These are phyloP conservation scores for Calliopsis andreniformis DNA, from an alignment of 1,140 invertebrate species.

Conservation along the genomic window DNA sequence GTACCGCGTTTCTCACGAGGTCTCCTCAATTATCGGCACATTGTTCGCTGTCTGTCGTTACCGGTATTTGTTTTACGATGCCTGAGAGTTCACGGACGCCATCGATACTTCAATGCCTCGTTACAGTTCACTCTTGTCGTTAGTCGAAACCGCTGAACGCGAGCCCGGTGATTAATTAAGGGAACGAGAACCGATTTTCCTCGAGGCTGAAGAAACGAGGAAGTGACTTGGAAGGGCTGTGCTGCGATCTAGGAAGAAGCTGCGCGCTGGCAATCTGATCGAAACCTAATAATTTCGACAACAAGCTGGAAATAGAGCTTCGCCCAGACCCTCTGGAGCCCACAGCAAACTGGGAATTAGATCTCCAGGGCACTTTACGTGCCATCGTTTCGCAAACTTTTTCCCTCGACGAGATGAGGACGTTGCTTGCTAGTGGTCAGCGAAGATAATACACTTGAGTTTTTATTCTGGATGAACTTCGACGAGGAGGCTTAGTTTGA, in stretches of 20 bases:
- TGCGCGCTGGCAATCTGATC: neutral
- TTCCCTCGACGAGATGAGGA: neutral
- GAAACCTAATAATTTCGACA: slow-evolving; percentile 15
- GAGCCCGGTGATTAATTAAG: slow-evolving; percentile 16
- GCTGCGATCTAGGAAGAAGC: slow-evolving; percentile 14
- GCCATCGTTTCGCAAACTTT: neutral
- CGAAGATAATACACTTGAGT: neutral
- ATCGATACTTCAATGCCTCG: neutral
- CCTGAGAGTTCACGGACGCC: neutral
- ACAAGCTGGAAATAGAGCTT: neutral
- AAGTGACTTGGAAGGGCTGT: neutral
- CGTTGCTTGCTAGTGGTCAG: neutral
- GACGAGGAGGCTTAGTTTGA: too few relatives aligned
- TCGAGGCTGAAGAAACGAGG: slow-evolving; percentile 7
- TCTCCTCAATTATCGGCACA: neutral
- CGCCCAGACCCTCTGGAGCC: too few relatives aligned
- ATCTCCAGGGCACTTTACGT: neutral
- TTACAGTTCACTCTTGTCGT: slow-evolving; percentile 21
- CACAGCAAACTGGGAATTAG: neutral
- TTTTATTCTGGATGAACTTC: too few relatives aligned
- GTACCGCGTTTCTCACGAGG: neutral
- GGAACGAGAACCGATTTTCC: neutral
- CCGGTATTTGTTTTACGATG: slow-evolving; percentile 3
- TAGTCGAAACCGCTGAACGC: slow-evolving; percentile 13
- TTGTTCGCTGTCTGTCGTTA: neutral